A percentile compares a stretch with the other conserved stretches of the same genome.
These are phyloP conservation scores for Melolontha melolontha DNA, from an alignment of 2,888 invertebrate species.

Conservation along the genomic window DNA sequence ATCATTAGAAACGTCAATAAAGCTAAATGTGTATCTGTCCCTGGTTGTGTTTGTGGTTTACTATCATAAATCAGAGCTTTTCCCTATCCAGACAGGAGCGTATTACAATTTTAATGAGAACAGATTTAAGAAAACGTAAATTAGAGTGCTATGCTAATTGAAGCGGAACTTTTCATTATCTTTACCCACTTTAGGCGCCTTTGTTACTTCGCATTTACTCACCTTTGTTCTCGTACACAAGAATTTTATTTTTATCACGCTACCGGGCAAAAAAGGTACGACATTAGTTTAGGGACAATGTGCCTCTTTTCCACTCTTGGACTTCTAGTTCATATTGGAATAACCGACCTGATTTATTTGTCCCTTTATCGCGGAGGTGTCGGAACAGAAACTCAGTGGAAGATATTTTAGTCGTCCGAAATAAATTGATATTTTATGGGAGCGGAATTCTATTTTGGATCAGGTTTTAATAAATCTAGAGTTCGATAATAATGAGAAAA, in stretches of 20 bases:
- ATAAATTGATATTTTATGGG: constrained; percentile 16
- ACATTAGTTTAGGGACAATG: constrained; percentile 1
- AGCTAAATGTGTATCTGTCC: constrained; percentile 29
- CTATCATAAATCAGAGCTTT: constrained; percentile 27
- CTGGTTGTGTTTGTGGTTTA: constrained; percentile 22
- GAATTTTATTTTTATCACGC: neutral
- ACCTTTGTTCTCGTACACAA: no score
- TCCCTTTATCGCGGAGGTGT: constrained; percentile 9
- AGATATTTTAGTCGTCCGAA: constrained; percentile 1
- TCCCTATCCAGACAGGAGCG: constrained; percentile 5
- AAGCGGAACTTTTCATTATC: constrained; percentile 7
- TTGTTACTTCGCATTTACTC: no score
- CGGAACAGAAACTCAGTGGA: neutral
- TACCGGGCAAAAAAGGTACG: no score
- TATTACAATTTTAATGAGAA: constrained; percentile 22
- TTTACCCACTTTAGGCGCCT: neutral
- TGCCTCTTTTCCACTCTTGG: neutral
- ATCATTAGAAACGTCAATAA: constrained; percentile 41
- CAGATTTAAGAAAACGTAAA: constrained; percentile 26
- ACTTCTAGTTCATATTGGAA: constrained; percentile 9
- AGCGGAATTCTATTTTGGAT: constrained; percentile 5
- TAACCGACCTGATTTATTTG: constrained; percentile 10
- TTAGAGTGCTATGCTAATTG: constrained; percentile 23
- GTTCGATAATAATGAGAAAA: constrained; percentile 7
- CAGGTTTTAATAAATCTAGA: neutral